Conservation (phyloP, 2,113 vertebrate genomes). For the Alaudala cheleensis region DNA sequence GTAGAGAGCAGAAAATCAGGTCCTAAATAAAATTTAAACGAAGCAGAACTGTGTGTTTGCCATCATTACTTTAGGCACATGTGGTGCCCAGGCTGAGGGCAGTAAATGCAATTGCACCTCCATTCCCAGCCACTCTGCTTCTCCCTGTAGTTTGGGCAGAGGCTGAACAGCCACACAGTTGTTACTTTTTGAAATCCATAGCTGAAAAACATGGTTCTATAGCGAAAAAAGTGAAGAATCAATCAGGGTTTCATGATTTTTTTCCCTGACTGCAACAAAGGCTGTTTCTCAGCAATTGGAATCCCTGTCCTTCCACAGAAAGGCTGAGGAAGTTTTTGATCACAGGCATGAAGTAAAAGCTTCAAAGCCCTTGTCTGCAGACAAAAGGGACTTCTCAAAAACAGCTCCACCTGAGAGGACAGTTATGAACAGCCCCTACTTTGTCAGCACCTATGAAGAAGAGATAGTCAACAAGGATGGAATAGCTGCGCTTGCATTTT, state of each 20-base stretch:
- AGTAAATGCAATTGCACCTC: not conserved
- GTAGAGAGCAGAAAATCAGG: not conserved
- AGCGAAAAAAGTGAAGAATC: not conserved
- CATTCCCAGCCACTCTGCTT: not conserved
- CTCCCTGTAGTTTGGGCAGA: not conserved
- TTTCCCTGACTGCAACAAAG: not conserved
- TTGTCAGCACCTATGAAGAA: not conserved
- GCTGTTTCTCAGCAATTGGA: not conserved
- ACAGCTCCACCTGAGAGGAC: not conserved
- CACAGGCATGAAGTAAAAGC: not conserved
- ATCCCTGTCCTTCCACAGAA: not conserved
- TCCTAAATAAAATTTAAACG: not conserved
- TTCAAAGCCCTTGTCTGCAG: not conserved
- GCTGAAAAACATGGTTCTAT: not conserved
- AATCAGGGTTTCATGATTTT: not conserved
- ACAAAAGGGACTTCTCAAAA: not conserved
- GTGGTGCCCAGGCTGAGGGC: not conserved
- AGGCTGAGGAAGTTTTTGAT: not conserved
- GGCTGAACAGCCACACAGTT: not conserved
- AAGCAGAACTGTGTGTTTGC: not conserved
- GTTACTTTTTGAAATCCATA: not conserved
- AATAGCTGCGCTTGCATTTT: not conserved
- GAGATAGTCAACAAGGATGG: not conserved
- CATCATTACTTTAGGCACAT: accelerated
- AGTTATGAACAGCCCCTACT: not conserved